Conservation (phyloP, 2,888 invertebrate genomes). For the Andrena praecox region DNA sequence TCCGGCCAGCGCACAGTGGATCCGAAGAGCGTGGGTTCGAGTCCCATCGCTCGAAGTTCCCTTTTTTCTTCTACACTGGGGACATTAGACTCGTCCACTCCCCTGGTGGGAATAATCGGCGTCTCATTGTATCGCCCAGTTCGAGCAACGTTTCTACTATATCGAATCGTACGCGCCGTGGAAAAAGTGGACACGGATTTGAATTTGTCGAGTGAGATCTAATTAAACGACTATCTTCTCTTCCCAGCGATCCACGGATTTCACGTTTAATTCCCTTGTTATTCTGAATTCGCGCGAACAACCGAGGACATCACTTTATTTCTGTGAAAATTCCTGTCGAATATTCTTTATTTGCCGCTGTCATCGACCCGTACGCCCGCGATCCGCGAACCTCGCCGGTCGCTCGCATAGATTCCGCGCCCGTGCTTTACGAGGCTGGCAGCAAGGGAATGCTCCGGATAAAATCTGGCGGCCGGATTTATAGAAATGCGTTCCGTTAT, state of each 20-base stretch:
- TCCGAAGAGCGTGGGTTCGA: too few relatives aligned
- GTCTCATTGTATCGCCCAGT: too few relatives aligned
- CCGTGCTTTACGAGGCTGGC: conserved; percentile 12
- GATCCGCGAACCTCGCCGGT: conserved; percentile 18
- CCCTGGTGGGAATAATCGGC: too few relatives aligned
- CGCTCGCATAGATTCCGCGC: conserved; percentile 10
- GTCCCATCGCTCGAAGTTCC: too few relatives aligned
- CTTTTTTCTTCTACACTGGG: too few relatives aligned
- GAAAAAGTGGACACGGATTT: too few relatives aligned
- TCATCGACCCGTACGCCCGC: conserved; percentile 10
- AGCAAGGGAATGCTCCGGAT: conserved; percentile 6
- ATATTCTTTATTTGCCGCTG: conserved; percentile 5
- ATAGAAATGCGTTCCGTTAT: conserved; percentile 28
- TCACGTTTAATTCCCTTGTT: background rate
- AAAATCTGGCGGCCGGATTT: conserved; percentile 28
- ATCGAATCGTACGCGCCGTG: too few relatives aligned
- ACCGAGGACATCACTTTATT: background rate
- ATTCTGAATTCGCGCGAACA: background rate
- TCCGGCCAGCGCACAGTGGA: too few relatives aligned
- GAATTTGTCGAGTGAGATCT: background rate
- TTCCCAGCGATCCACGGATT: background rate
- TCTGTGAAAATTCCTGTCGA: background rate
- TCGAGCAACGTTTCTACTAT: too few relatives aligned
- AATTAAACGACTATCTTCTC: background rate
- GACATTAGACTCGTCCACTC: too few relatives aligned